These are phyloP conservation scores for Clusia tigrina DNA, from an alignment of 2,888 invertebrate species.

Conservation along the genomic window DNA sequence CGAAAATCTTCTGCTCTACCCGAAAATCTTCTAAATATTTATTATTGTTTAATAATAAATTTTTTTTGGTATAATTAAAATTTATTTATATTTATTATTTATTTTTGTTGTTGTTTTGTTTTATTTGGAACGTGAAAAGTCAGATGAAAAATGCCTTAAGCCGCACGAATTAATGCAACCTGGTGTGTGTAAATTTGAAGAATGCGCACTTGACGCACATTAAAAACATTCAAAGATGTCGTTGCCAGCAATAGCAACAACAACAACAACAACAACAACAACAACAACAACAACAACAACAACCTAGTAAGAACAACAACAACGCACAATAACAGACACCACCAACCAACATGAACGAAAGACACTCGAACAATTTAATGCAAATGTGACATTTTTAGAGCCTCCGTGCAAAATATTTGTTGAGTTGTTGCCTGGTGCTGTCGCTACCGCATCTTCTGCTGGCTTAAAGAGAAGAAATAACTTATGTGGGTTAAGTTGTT, in stretches of 20 bases:
- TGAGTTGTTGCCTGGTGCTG: not conserved
- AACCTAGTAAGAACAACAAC: no score
- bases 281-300: no score
- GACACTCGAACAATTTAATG: no score
- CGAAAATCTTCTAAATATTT: no score
- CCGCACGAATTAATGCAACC: not conserved
- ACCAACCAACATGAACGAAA: slow-evolving; percentile 8
- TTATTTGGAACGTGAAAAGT: not conserved
- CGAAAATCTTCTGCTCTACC: no score
- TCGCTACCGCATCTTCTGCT: not conserved
- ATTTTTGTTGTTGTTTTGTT: no score
- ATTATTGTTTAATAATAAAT: no score
- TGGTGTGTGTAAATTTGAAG: not conserved
- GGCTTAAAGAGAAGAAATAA: slow-evolving; percentile 10
- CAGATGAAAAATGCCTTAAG: not conserved
- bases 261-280: no score
- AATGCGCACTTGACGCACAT: slow-evolving; percentile 30
- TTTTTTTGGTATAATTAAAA: no score
- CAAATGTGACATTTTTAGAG: slow-evolving; percentile 36
- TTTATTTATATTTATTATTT: no score
- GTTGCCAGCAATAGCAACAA: not conserved
- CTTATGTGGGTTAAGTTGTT: slow-evolving; percentile 39
- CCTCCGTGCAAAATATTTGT: slow-evolving; percentile 10
- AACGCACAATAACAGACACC: not conserved
- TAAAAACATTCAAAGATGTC: slow-evolving; percentile 3